Conservation (phyloP, 1,140 invertebrate species). For the Heliconius melpomene region DNA sequence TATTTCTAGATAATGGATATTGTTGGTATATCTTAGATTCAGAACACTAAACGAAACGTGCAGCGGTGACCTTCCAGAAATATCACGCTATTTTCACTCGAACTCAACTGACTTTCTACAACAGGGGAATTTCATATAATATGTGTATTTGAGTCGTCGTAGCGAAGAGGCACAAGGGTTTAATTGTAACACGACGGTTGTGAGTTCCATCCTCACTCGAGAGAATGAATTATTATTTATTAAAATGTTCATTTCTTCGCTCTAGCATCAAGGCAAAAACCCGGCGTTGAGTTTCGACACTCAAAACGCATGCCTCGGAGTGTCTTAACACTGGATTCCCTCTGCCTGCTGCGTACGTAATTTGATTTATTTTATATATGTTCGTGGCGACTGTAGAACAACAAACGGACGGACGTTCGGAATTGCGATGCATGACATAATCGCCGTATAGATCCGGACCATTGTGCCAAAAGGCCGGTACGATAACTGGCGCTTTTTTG, state of each 20-base stretch:
- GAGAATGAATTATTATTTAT: too few species aligned
- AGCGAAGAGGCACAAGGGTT: too few species aligned
- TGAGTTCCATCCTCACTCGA: too few species aligned
- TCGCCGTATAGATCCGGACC: slow-evolving; percentile 71
- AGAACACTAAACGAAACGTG: slow-evolving; percentile 40
- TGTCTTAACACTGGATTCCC: too few species aligned
- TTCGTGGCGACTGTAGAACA: slow-evolving; percentile 47
- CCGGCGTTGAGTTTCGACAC: too few species aligned
- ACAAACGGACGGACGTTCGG: slow-evolving; percentile 57
- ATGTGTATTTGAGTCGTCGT: background rate
- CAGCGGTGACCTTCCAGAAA: slow-evolving; percentile 64
- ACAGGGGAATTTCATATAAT: slow-evolving; percentile 52
- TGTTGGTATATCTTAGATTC: slow-evolving; percentile 24
- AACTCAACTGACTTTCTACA: slow-evolving; percentile 39
- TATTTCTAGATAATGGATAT: slow-evolving; percentile 19
- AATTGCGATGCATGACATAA: slow-evolving; percentile 76
- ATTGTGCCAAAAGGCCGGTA: slow-evolving; percentile 67
- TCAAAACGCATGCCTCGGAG: too few species aligned
- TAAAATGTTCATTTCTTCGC: too few species aligned
- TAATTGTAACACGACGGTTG: too few species aligned
- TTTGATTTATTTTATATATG: background rate
- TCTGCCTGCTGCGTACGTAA: too few species aligned
- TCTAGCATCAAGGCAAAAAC: too few species aligned
- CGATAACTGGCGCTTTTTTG: slow-evolving; percentile 66
- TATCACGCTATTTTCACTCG: slow-evolving; percentile 44